These are phyloP conservation scores for Hippasteria phrygiana DNA, from an alignment of 53 echinoderm and acorn worm species.

Conservation along the genomic window DNA sequence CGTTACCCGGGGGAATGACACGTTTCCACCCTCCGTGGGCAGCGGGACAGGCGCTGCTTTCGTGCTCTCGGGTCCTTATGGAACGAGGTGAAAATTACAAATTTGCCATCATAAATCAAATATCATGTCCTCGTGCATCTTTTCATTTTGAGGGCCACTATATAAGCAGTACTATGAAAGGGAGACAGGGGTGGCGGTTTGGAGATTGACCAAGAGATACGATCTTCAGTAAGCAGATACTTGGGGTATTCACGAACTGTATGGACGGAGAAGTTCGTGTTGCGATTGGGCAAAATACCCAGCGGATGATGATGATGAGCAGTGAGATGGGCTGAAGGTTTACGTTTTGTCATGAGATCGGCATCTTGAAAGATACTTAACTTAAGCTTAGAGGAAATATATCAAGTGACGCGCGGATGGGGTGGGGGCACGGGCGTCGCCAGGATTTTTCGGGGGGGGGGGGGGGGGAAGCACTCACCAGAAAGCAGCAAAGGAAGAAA, in stretches of 20 bases:
- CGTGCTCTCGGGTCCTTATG: constrained; percentile 25
- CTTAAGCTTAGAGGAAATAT: no score
- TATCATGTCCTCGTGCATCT: constrained; percentile 25
- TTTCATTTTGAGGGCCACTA: not conserved
- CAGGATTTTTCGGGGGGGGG: no score
- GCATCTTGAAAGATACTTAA: not conserved
- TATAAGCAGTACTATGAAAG: not conserved
- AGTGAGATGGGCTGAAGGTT: not conserved
- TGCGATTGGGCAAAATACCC: constrained; percentile 3
- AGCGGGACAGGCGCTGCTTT: constrained; percentile 1
- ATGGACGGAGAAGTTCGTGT: constrained; percentile 33
- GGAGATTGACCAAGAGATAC: constrained; percentile 35
- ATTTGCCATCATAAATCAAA: constrained; percentile 57
- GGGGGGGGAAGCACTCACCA: no score
- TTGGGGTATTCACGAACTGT: constrained; percentile 33
- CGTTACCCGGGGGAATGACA: constrained; percentile 60
- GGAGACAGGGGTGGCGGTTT: not conserved
- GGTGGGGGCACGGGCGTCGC: no score
- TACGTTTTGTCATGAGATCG: not conserved
- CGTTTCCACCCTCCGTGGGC: not conserved
- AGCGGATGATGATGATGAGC: constrained; percentile 7
- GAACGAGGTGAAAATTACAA: constrained; percentile 3
- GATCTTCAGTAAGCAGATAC: constrained; percentile 21
- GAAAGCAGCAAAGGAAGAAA: no score
- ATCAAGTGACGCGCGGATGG: no score